Percentiles rank a stretch among this genome's conserved stretches.
Conservation (phyloP, 1,140 invertebrate genomes). For the Lordiphosa stackelbergi region DNA sequence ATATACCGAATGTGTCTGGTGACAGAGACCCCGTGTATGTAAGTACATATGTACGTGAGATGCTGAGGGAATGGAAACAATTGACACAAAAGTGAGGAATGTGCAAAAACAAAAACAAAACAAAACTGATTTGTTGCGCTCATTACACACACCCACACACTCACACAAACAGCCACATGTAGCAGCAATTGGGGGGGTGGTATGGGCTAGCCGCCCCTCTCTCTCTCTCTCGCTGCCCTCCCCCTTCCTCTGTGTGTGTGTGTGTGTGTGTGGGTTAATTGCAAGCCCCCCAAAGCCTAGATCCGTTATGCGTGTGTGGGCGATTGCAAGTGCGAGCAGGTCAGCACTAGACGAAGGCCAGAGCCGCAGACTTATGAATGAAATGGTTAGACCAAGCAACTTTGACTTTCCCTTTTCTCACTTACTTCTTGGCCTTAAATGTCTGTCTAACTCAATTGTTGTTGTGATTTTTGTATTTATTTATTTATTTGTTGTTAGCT, state of each 20-base stretch:
- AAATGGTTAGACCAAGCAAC: constrained; percentile 16
- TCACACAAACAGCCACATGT: constrained; percentile 8
- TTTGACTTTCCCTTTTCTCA: constrained; percentile 1
- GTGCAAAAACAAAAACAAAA: constrained; percentile 40
- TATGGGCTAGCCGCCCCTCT: constrained; percentile 20
- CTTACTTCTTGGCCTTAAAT: neutral
- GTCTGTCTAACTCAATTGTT: no score
- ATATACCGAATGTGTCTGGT: neutral
- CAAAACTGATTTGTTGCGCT: constrained; percentile 46
- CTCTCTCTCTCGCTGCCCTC: constrained; percentile 9
- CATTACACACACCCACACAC: constrained; percentile 23
- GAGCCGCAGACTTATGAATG: constrained; percentile 39
- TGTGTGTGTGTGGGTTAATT: constrained; percentile 25
- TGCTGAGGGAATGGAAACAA: constrained; percentile 8
- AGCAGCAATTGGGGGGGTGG: constrained; percentile 26
- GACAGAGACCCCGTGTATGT: constrained; percentile 19
- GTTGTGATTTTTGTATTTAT: no score
- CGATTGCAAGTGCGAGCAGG: constrained; percentile 18
- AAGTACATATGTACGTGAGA: neutral
- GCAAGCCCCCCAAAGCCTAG: constrained; percentile 22
- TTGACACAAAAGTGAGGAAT: constrained; percentile 31
- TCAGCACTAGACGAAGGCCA: constrained; percentile 35
- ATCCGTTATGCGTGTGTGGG: constrained; percentile 25
- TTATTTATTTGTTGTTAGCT: no score
- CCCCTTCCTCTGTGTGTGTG: constrained; percentile 7